Evolutionary conservation across 2,113 vertebrate species (phyloP), one percentile per base, ranked within the genome.

Genomic region (Oreochromis spilurus): DNA sequence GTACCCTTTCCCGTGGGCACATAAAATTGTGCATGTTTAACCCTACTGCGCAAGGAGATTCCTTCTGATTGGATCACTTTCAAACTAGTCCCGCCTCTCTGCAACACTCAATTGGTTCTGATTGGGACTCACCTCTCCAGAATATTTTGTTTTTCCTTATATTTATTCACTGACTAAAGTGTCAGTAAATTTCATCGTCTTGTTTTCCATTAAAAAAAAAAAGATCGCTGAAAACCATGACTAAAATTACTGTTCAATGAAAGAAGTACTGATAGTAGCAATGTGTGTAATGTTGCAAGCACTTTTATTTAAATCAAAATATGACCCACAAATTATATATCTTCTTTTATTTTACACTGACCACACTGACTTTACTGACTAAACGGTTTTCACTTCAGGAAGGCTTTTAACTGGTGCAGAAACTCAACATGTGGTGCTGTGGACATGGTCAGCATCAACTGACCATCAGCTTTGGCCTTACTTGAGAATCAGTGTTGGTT

Each of bases 71-170:
- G 62, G 62, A 67, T 38, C 1, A 38, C 11, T 67, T 67, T 67
- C 38, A 38, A 67, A 38, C 19, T 21, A 38, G 60, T 67, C 60
- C 34, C 2, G 1, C 4, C 62, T 38, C 34, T 38, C 34, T 67
- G 34, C 34, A 67, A 11, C 34, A 67, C 62, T 67, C 34, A 13
- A 4, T 67, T 67, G 19, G 62, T 67, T 67, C 19, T 21, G 62
- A 67, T 38, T 38, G 62, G 38, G 62, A 38, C 19, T 67, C 2
- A 1, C 62, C 21, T 67, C 19, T 38, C 19, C 4, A 38, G 34
- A 67, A 67, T 67, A 67, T 67, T 67, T 67, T 5, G 10, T 0
- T 0, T 3, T 3, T 57, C 31, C 3, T 19, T 0, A 65, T 38
- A 13, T 67, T 38, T 67, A 38, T 62, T 62, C 9, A 36, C 58